These are phyloP conservation scores for Pseudomyrmex pallidus DNA, from an alignment of 1,140 invertebrate species.

Conservation along the genomic window DNA sequence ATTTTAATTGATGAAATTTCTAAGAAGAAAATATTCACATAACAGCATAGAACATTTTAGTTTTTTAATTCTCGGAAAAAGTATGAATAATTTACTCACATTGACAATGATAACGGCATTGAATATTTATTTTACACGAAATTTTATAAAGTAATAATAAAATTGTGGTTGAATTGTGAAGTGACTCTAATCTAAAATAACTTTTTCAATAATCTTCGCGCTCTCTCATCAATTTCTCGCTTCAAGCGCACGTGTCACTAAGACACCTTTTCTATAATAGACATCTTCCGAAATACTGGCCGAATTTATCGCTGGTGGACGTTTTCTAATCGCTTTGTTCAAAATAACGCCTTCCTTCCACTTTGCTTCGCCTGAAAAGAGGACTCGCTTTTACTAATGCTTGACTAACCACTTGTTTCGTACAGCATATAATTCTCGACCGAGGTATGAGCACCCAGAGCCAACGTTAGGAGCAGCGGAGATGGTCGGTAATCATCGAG, in stretches of 20 bases:
- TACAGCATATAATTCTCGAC: conserved; percentile 83
- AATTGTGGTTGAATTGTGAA: background rate
- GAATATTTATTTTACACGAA: too few species aligned
- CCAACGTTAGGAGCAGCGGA: conserved; percentile 69
- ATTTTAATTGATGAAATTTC: background rate
- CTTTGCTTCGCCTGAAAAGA: conserved; percentile 40
- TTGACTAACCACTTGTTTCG: conserved; percentile 84
- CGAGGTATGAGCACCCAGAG: conserved; percentile 84
- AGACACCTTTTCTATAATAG: background rate
- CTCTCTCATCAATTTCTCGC: background rate
- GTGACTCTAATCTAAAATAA: conserved; percentile 14
- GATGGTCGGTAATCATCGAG: conserved; percentile 68
- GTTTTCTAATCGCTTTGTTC: conserved; percentile 32
- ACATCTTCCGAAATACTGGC: background rate
- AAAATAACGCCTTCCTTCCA: conserved; percentile 33
- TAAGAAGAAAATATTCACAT: background rate
- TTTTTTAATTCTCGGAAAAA: too few species aligned
- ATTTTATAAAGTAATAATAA: background rate
- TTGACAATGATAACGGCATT: too few species aligned
- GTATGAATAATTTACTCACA: too few species aligned
- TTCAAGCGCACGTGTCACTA: conserved; percentile 19
- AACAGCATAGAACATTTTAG: too few species aligned
- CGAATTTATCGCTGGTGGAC: background rate
- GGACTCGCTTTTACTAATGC: conserved; percentile 79
- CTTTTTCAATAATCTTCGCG: background rate